phyloP scores from a whole-genome alignment of 2,888 invertebrate species.

The Maniola hyperantus region DNA sequence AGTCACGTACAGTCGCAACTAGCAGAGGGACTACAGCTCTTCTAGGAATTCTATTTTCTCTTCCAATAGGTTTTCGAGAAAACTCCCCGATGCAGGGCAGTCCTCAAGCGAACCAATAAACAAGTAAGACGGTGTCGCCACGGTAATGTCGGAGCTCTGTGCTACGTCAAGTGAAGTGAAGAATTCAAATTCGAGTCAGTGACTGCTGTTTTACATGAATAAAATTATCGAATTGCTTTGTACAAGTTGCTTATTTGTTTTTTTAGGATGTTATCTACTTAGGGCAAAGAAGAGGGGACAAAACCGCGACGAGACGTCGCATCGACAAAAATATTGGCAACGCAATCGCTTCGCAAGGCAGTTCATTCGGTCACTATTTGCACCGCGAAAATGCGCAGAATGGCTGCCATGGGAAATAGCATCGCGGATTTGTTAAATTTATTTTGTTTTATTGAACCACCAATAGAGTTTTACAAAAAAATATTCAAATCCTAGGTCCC shows the following conservation, averaged over 20 bases:
- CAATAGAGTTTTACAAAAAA: too few species aligned
- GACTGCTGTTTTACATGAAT: constrained; percentile 24
- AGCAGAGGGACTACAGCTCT: constrained; percentile 24
- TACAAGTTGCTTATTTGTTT: not conserved
- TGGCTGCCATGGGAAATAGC: too few species aligned
- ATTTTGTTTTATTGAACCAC: too few species aligned
- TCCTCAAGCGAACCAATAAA: constrained; percentile 35
- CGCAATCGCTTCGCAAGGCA: too few species aligned
- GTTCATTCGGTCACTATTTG: too few species aligned
- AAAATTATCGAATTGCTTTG: constrained; percentile 10
- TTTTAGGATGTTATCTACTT: not conserved
- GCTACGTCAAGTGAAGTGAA: constrained; percentile 33
- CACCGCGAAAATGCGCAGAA: too few species aligned
- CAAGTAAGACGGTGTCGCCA: constrained; percentile 33
- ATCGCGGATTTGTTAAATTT: too few species aligned
- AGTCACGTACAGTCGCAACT: constrained; percentile 19
- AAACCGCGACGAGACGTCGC: too few species aligned
- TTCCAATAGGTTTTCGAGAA: constrained; percentile 22
- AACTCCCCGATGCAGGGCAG: constrained; percentile 17
- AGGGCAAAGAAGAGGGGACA: too few species aligned
- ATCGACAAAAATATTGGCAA: too few species aligned
- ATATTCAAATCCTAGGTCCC: too few species aligned
- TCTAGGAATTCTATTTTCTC: constrained; percentile 26
- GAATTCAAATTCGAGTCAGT: constrained; percentile 29
- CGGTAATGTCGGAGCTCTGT: too few species aligned